phyloP scores from a whole-genome alignment of 1,140 invertebrate genomes.

The Patella vulgata region DNA sequence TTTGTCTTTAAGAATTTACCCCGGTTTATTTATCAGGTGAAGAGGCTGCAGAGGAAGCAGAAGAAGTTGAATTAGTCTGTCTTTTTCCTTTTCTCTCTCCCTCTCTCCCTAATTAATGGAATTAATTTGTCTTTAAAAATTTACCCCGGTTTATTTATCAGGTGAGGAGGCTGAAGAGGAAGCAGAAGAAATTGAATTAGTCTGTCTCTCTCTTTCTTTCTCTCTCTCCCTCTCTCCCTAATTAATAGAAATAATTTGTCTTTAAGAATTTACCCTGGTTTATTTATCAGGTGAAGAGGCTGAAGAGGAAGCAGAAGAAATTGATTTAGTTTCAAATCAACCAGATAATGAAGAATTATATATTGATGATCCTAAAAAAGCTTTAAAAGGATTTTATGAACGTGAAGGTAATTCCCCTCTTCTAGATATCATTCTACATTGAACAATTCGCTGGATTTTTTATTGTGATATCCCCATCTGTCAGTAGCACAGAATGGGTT shows the following conservation, averaged over 20 bases:
- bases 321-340: slow-evolving; percentile 27
- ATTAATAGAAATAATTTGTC: background rate
- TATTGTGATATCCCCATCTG: background rate
- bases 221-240: no score
- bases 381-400: slow-evolving; percentile 93
- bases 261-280: background rate
- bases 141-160: background rate
- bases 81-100: no score
- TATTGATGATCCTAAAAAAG: slow-evolving; percentile 94
- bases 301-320: slow-evolving; percentile 79
- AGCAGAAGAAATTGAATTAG: slow-evolving; percentile 68
- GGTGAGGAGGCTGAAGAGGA: slow-evolving; percentile 72
- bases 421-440: background rate
- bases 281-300: slow-evolving; percentile 35
- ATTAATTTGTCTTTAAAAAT: background rate
- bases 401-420: slow-evolving; percentile 80
- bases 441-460: background rate
- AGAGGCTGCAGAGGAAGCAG: slow-evolving; percentile 77
- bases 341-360: slow-evolving; percentile 81
- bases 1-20: background rate
- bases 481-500: no score
- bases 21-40: slow-evolving; percentile 11
- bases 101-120: no score
- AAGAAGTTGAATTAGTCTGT: slow-evolving; percentile 39
- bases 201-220: no score